Evolutionary conservation across 2,888 invertebrate genomes (phyloP), one percentile per base, ranked within the genome.

Genomic region (Tetranychus piercei): DNA sequence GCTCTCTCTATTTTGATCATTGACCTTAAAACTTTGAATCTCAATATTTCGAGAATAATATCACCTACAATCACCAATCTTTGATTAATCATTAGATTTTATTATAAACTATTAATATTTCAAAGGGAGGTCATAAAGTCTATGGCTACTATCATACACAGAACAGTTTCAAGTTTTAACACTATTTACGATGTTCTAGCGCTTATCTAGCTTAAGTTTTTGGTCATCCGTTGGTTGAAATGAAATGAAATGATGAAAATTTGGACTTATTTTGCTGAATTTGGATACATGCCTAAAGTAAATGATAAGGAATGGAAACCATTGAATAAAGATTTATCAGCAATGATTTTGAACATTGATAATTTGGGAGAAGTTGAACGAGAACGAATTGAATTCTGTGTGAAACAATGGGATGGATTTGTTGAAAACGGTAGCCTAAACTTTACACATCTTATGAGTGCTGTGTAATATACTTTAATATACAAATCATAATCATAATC

Each of bases 161-260:
- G 4, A 3, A 4, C 4, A 4, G 34, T 4, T 34, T 5, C 34
- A 34, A 34, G 34, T 34, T 34, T 34, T 34, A 3, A 34, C 4
- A 34, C 34, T 34, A 3, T 34, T 34, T 67, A 18, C 18, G 67
- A 67, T 67, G 75, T 71, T 76, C 76, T 66, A 44, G 71, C 22
- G 75, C 71, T 73, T 76, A 77, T 65, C 44, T 76, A 8, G 72
- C 65, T 20, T 71, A 71, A 2, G 43, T 76, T n/a, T 76, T 75
- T 71, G 75, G 76, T 6, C 22, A 44, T 3, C 75, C 75, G 0
- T 75, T 75, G 22, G 70, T 67, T 11, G 44, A 76, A 22, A n/a
- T n/a, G n/a, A n/a, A n/a, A n/a, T 34, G 44, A 65, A 67, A 66
- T 74, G 43, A 76, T 76, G 66, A 20, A 75, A 73, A 73, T 70